Conservation (phyloP, 2,113 vertebrate species). For the Loxodonta africana region DNA sequence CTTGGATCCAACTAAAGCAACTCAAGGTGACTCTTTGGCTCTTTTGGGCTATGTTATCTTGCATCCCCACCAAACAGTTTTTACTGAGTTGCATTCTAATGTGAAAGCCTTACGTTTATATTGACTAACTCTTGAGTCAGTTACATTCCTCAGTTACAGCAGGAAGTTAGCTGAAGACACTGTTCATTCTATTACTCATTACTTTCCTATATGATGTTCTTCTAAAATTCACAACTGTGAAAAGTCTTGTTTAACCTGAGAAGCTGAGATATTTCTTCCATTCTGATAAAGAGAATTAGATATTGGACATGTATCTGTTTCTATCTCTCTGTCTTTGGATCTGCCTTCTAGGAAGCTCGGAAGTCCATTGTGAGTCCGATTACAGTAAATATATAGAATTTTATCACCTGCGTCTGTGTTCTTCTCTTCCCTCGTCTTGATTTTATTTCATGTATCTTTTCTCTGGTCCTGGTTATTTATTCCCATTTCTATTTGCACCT, state of each 20-base stretch:
- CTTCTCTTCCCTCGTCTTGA: not conserved
- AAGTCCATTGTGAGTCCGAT: not conserved
- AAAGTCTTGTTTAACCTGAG: not conserved
- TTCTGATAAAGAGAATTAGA: not conserved
- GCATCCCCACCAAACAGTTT: not conserved
- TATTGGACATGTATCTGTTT: not conserved
- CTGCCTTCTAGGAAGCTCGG: constrained; percentile 21
- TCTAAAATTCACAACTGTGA: not conserved
- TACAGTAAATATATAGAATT: not conserved
- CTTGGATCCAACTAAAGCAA: not conserved
- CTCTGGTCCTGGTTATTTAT: constrained; percentile 22
- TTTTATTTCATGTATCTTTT: not conserved
- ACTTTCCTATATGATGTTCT: not conserved
- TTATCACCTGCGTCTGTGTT: not conserved
- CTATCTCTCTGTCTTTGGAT: not conserved
- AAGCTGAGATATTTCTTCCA: not conserved
- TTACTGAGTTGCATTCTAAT: not conserved
- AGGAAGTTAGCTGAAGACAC: not conserved
- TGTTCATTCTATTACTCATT: not conserved
- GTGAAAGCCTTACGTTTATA: not conserved
- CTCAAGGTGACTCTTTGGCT: not conserved
- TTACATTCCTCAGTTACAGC: not conserved
- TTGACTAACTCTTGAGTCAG: not conserved
- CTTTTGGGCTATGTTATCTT: not conserved
- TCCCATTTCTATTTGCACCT: not conserved